Percentiles rank a stretch among this genome's conserved stretches.
Evolutionary conservation across 2,888 invertebrate genomes (phyloP).

Genomic region (Epistrophella euchroma): DNA sequence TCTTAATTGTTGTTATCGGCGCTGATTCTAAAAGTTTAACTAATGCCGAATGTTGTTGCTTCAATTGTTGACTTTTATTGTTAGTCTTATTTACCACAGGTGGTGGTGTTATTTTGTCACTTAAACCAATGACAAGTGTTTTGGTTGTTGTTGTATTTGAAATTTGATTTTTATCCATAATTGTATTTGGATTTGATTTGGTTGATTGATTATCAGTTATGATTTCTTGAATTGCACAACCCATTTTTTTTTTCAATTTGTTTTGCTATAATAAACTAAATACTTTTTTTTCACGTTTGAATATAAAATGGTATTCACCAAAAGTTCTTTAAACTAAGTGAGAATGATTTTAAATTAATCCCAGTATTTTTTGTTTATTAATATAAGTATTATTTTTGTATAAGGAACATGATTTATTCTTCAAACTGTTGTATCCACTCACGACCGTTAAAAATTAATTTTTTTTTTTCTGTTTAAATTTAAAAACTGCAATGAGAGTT

Average conservation of each 20-base stretch:
- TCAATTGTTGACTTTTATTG: constrained; percentile 84
- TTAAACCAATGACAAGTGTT: constrained; percentile 71
- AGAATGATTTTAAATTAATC: constrained; percentile 54
- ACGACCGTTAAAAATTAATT: constrained; percentile 65
- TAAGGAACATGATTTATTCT: constrained; percentile 81
- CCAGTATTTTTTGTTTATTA: constrained; percentile 76
- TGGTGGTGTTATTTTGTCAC: constrained; percentile 67
- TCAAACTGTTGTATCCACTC: constrained; percentile 68
- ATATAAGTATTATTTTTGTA: constrained; percentile 78
- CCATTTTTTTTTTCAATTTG: constrained; percentile 79
- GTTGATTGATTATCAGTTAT: constrained; percentile 72
- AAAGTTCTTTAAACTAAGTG: constrained; percentile 28
- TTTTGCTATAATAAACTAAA: constrained; percentile 51
- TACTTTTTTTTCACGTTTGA: constrained; percentile 9
- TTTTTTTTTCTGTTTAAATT: constrained; percentile 33
- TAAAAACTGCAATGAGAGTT: constrained; percentile 45
- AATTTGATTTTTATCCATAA: constrained; percentile 68
- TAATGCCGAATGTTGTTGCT: constrained; percentile 87
- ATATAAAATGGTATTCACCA: constrained; percentile 19
- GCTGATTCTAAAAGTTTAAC: constrained; percentile 87
- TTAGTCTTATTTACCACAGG: constrained; percentile 61
- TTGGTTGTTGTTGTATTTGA: constrained; percentile 76
- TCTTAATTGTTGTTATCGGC: constrained; percentile 80
- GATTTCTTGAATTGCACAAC: constrained; percentile 83
- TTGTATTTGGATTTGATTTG: constrained; percentile 76